Evolutionary conservation across 2,113 vertebrate species (phyloP).

Genomic region (Noctilio leporinus): DNA sequence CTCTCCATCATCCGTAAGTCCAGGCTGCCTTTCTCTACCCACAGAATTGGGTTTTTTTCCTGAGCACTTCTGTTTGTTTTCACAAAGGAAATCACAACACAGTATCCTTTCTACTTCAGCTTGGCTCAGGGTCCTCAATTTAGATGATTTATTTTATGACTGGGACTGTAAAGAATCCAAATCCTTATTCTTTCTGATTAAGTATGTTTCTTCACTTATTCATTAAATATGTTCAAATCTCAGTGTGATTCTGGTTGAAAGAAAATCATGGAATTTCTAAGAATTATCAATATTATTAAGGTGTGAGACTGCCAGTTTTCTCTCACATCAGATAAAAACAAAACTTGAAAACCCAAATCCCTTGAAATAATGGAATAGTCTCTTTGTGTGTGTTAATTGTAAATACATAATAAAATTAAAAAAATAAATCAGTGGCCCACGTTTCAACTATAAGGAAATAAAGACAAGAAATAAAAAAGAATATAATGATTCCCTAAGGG

Average conservation of each 20-base stretch:
- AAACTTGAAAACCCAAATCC: conserved; percentile 8
- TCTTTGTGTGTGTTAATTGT: not conserved
- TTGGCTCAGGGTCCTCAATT: not conserved
- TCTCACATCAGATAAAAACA: conserved; percentile 16
- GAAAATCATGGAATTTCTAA: conserved; percentile 12
- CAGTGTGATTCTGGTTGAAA: not conserved
- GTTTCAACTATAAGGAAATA: conserved; percentile 2
- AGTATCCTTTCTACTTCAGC: not conserved
- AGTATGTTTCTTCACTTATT: not conserved
- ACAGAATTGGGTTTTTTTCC: not conserved
- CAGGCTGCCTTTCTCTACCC: not conserved
- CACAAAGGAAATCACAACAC: not conserved
- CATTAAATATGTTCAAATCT: not conserved
- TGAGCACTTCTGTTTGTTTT: not conserved
- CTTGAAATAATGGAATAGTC: not conserved
- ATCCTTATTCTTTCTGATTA: not conserved
- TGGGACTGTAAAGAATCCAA: not conserved
- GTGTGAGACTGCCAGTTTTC: not conserved
- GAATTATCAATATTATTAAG: not conserved
- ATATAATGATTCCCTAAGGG: conserved; percentile 16
- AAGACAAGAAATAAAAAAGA: conserved; percentile 1
- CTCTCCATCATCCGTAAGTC: not conserved
- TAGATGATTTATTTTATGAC: not conserved
- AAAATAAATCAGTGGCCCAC: not conserved
- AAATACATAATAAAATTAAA: not conserved